Evolutionary conservation across 2,888 invertebrate species (phyloP).

Genomic region (Trachelus iudaicus): DNA sequence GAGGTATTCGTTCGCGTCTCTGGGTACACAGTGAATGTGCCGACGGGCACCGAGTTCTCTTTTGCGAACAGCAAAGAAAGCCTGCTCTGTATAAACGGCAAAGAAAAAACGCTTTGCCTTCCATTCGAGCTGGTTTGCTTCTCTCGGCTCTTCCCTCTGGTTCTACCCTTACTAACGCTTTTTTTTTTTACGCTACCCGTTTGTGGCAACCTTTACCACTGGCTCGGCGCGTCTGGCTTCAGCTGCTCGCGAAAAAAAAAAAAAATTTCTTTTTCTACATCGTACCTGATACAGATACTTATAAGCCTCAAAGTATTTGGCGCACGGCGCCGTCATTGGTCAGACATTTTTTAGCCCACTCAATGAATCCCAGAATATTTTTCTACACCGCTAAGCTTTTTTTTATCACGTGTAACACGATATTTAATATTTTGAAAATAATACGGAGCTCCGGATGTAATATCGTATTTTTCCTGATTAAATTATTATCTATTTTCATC

Average conservation of each 20-base stretch:
- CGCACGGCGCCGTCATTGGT: background rate
- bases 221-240: background rate
- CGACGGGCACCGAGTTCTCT: constrained; percentile 10
- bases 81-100: constrained; percentile 21
- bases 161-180: background rate
- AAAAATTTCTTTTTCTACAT: constrained; percentile 11
- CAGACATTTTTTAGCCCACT: background rate
- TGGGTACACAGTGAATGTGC: background rate
- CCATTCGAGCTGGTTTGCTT: constrained; percentile 27
- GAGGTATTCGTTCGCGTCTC: constrained; percentile 9
- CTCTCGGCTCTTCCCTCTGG: background rate
- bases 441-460: background rate
- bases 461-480: background rate
- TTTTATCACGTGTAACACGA: background rate
- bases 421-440: background rate
- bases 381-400: background rate
- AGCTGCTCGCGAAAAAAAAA: constrained; percentile 15
- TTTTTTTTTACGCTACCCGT: background rate
- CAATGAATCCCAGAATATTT: background rate
- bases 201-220: background rate
- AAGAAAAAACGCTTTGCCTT: constrained; percentile 10
- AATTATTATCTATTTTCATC: background rate
- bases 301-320: background rate
- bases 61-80: constrained; percentile 23
- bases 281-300: background rate